A percentile compares a stretch with the other conserved stretches of the same genome.
phyloP scores from a whole-genome alignment of 1,140 invertebrate genomes.

The Drosophila ficusphila region DNA sequence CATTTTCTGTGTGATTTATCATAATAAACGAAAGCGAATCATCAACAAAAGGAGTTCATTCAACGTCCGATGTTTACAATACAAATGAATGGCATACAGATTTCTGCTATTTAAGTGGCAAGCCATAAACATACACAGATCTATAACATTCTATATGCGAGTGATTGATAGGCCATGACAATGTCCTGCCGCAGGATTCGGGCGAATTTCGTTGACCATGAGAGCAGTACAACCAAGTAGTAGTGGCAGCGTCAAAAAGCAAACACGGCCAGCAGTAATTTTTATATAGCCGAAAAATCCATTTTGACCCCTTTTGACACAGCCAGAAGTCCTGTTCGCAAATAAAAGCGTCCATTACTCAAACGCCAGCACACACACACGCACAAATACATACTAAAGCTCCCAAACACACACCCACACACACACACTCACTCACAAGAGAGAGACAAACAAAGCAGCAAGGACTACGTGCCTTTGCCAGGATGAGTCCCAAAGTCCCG shows the following conservation, averaged over 20 bases:
- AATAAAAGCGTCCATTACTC: conserved; percentile 83
- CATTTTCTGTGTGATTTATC: conserved; percentile 68
- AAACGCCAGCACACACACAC: conserved; percentile 51
- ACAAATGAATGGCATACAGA: conserved; percentile 76
- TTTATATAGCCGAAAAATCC: conserved; percentile 58
- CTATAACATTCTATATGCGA: conserved; percentile 31
- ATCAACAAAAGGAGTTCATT: conserved; percentile 22
- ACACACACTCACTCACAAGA: conserved; percentile 8
- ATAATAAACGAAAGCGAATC: conserved; percentile 69
- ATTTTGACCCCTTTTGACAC: conserved; percentile 80
- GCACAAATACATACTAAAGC: neutral
- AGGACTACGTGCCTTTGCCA: conserved; percentile 41
- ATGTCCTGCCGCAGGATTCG: conserved; percentile 15
- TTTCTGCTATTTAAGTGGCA: conserved; percentile 65
- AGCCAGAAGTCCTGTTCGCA: conserved; percentile 55
- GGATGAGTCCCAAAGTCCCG: conserved; percentile 13
- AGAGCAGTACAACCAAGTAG: conserved; percentile 17
- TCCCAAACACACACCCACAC: conserved; percentile 16
- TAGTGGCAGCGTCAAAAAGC: conserved; percentile 37
- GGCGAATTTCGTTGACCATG: conserved; percentile 54
- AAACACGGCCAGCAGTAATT: conserved; percentile 32
- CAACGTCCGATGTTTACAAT: conserved; percentile 49
- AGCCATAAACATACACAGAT: conserved; percentile 45
- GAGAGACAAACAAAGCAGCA: conserved; percentile 41
- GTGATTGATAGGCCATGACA: conserved; percentile 74